Evolutionary conservation across 2,113 vertebrate species (phyloP).

Genomic region (Hystrix cristata): DNA sequence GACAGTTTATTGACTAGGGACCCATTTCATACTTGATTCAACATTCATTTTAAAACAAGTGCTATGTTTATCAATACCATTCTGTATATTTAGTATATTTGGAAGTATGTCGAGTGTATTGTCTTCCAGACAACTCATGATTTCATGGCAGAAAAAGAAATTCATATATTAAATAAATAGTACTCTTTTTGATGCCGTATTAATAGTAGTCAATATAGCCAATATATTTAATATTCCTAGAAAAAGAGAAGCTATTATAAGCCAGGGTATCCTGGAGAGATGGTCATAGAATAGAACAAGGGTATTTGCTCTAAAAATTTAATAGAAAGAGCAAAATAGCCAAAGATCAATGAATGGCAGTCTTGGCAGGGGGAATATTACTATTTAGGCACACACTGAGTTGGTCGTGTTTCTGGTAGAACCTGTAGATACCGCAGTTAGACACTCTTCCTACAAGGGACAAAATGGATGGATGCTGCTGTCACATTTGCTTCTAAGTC

Average conservation of each 20-base stretch:
- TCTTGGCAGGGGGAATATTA: background rate
- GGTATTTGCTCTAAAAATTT: background rate
- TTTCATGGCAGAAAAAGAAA: background rate
- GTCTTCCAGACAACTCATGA: background rate
- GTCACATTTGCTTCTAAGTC: background rate
- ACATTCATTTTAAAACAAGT: background rate
- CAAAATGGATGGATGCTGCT: background rate
- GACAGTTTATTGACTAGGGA: background rate
- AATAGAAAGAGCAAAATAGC: background rate
- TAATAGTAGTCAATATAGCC: background rate
- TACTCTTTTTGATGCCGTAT: background rate
- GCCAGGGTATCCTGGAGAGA: background rate
- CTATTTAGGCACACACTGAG: slow-evolving; percentile 26
- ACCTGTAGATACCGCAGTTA: background rate
- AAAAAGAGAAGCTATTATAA: background rate
- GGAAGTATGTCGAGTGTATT: background rate
- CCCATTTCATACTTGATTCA: background rate
- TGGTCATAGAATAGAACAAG: background rate
- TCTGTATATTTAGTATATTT: background rate
- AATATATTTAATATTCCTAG: background rate
- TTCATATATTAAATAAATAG: background rate
- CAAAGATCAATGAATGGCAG: background rate
- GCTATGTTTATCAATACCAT: background rate
- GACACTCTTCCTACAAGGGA: background rate
- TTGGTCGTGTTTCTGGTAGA: background rate